phyloP scores from a whole-genome alignment of 2,113 vertebrate species.

The Ailurus styani region DNA sequence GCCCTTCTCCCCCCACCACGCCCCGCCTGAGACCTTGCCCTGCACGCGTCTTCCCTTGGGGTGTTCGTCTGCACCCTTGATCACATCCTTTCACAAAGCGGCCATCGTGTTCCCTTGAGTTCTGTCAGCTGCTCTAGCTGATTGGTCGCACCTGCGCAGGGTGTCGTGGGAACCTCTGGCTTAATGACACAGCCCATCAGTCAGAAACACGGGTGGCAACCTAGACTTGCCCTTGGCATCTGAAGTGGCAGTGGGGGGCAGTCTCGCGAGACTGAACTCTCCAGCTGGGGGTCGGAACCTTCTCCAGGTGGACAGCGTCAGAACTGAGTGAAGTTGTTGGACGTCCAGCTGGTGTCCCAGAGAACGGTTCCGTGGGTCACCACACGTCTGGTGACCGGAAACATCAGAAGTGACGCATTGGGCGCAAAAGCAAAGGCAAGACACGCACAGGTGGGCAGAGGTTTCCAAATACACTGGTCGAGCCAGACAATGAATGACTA shows the following conservation, averaged over 20 bases:
- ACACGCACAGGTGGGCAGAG: not conserved
- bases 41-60: not conserved
- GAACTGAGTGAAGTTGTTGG: not conserved
- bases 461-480: not conserved
- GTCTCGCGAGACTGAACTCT: not conserved
- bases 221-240: not conserved
- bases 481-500: not conserved
- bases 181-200: not conserved
- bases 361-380: not conserved
- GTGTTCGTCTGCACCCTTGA: not conserved
- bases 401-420: not conserved
- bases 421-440: not conserved
- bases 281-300: not conserved
- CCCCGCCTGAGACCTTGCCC: not conserved
- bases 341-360: not conserved
- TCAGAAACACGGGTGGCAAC: not conserved
- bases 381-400: not conserved
- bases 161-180: not conserved
- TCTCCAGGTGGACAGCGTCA: not conserved
- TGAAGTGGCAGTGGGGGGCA: not conserved
- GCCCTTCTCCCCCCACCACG: fast-evolving
- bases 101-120: not conserved
- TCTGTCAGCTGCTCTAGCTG: not conserved
- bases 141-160: not conserved
- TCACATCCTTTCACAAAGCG: not conserved